Conservation (phyloP, 2,888 invertebrate genomes). For the Lymantria dispar region DNA sequence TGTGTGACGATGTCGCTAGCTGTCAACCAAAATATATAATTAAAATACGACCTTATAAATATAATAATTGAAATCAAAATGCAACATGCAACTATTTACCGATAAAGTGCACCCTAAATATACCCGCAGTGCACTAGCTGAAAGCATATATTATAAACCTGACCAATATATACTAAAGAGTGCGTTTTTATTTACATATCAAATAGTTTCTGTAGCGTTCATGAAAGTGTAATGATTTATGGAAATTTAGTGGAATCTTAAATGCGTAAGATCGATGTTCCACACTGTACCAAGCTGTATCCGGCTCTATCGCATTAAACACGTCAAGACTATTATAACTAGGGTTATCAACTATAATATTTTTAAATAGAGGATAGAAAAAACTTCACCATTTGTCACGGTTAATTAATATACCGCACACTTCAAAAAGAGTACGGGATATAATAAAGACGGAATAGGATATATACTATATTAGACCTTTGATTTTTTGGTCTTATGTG, state of each 20-base stretch:
- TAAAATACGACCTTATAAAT: neutral
- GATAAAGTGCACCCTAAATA: slow-evolving; percentile 1
- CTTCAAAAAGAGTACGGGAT: too few species aligned
- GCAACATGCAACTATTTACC: slow-evolving; percentile 4
- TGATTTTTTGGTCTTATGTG: too few species aligned
- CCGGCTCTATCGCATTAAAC: neutral
- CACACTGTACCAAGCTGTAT: neutral
- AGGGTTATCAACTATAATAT: too few species aligned
- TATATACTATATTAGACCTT: too few species aligned
- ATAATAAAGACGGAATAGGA: too few species aligned
- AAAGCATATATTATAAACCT: slow-evolving; percentile 3
- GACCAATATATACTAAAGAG: neutral
- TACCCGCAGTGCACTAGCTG: slow-evolving; percentile 6
- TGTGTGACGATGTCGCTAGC: slow-evolving; percentile 80
- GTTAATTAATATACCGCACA: too few species aligned
- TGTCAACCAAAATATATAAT: slow-evolving; percentile 38
- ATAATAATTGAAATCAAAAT: neutral
- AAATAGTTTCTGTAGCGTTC: slow-evolving; percentile 3
- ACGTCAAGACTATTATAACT: too few species aligned
- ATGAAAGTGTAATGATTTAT: neutral
- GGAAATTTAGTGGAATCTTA: neutral
- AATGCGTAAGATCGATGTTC: neutral
- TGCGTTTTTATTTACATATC: slow-evolving; percentile 3
- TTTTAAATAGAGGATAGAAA: too few species aligned
- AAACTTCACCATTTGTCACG: too few species aligned